Percentiles rank a stretch among this genome's conserved stretches.
Conservation (phyloP, 35 echinoderm and acorn worm species). For the Hemicentrotus pulcherrimus region DNA sequence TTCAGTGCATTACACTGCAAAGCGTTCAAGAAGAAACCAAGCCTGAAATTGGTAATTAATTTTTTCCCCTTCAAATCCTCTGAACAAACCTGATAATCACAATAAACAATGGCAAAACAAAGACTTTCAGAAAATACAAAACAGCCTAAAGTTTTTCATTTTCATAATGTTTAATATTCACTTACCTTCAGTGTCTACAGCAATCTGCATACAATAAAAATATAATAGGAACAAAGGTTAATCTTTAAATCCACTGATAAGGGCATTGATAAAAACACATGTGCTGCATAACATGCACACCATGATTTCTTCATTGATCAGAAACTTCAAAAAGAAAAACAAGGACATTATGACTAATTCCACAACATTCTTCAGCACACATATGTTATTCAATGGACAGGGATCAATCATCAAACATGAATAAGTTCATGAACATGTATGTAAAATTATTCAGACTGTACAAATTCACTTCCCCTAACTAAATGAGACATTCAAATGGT, state of each 20-base stretch:
- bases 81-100: neutral
- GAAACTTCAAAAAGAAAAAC: too few species aligned
- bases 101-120: neutral
- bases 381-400: too few species aligned
- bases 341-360: too few species aligned
- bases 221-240: neutral
- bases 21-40: neutral
- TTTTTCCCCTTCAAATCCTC: neutral
- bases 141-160: neutral
- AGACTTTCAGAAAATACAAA: neutral
- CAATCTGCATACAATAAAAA: slow-evolving; percentile 37
- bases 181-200: slow-evolving; percentile 51
- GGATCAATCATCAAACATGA: too few species aligned
- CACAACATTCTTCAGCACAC: too few species aligned
- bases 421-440: too few species aligned
- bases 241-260: neutral
- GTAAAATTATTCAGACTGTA: too few species aligned
- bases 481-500: too few species aligned
- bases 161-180: neutral
- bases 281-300: too few species aligned
- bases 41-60: neutral
- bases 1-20: neutral
- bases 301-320: too few species aligned
- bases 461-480: too few species aligned
- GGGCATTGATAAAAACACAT: too few species aligned